Conservation (phyloP, 53 echinoderm and acorn worm species). For the Hippasteria phrygiana region DNA sequence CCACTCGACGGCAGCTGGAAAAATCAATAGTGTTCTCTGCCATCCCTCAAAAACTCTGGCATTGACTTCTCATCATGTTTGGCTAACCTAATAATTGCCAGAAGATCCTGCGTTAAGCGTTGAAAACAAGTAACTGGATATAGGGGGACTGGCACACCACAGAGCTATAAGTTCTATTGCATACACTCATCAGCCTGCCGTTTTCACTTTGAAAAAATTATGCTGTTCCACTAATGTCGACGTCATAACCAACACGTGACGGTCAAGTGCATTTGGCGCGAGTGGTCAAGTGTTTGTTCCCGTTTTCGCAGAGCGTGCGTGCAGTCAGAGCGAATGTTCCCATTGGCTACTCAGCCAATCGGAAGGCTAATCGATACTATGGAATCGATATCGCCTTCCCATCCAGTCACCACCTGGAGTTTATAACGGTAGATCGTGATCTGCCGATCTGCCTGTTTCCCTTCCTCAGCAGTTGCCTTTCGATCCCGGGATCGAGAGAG, state of each 20-base stretch:
- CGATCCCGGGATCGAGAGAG: neutral
- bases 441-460: neutral
- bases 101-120: too few species aligned
- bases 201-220: too few species aligned
- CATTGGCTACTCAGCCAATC: neutral
- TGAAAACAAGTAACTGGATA: too few species aligned
- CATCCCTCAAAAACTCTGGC: neutral
- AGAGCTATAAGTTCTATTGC: too few species aligned
- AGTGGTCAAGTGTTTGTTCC: conserved; percentile 11
- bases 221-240: neutral
- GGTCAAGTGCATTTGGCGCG: conserved; percentile 5
- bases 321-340: neutral
- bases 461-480: neutral
- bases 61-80: neutral
- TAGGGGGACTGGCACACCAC: too few species aligned
- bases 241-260: neutral
- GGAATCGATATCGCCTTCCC: neutral
- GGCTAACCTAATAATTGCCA: neutral
- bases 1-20: neutral
- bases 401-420: neutral
- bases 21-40: neutral
- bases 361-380: neutral
- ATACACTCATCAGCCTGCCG: too few species aligned
- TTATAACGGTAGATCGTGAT: neutral
- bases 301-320: neutral